Percentiles rank a stretch among this genome's conserved stretches.
Conservation (phyloP, 1,140 invertebrate genomes). For the Apolygus lucorum region DNA sequence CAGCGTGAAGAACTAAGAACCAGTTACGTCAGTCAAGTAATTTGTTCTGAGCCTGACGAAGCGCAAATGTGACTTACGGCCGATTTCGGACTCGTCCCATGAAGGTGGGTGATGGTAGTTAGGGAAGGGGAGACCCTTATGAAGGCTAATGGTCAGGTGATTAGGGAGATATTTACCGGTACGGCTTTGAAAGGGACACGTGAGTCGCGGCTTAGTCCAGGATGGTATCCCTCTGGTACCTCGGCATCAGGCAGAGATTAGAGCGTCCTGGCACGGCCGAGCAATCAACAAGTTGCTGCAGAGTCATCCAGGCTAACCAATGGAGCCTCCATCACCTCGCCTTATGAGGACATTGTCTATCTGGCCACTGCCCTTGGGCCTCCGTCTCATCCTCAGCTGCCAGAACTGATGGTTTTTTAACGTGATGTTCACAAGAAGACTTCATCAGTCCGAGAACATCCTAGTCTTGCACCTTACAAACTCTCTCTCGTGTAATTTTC, state of each 20-base stretch:
- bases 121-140: no score
- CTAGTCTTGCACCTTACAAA: neutral
- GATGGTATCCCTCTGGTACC: no score
- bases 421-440: neutral
- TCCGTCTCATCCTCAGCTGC: neutral
- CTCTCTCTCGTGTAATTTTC: neutral
- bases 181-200: neutral
- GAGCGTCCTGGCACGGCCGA: neutral
- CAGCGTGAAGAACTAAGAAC: no score
- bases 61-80: neutral
- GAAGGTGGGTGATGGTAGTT: no score
- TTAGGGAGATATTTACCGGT: neutral
- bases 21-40: neutral
- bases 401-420: no score
- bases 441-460: neutral
- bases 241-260: neutral
- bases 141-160: neutral
- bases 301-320: neutral
- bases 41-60: neutral
- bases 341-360: slow-evolving; percentile 1
- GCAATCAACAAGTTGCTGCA: neutral
- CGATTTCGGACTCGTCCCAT: no score
- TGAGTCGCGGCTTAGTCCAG: neutral
- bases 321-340: neutral
- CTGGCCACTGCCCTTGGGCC: no score